These are phyloP conservation scores for Polypedilum vanderplanki DNA, from an alignment of 1,140 invertebrate genomes.

Conservation along the genomic window DNA sequence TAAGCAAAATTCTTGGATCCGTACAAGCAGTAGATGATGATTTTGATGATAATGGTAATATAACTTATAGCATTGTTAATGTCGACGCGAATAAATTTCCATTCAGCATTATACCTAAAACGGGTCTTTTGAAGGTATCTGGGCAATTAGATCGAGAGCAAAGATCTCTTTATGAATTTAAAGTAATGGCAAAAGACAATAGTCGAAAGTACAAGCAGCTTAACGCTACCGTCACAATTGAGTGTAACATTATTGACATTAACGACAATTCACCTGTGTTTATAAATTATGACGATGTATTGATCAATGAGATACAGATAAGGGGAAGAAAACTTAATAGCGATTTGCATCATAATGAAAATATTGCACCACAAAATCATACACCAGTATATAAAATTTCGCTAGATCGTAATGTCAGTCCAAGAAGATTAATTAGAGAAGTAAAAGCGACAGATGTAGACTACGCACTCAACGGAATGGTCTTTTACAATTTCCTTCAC, in stretches of 20 bases:
- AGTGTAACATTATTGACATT: conserved; percentile 70
- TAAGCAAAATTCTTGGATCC: conserved; percentile 60
- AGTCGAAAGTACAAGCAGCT: conserved; percentile 52
- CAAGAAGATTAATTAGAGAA: conserved; percentile 60
- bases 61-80: conserved; percentile 62
- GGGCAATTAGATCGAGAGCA: conserved; percentile 73
- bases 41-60: conserved; percentile 65
- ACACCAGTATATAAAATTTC: conserved; percentile 62
- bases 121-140: conserved; percentile 65
- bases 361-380: conserved; percentile 35
- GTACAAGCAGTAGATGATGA: conserved; percentile 71
- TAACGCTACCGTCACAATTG: conserved; percentile 64
- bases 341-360: conserved; percentile 35
- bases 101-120: conserved; percentile 65
- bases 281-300: conserved; percentile 59
- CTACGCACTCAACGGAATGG: conserved; percentile 70
- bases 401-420: conserved; percentile 58
- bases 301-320: conserved; percentile 32
- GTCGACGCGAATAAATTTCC: conserved; percentile 53
- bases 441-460: conserved; percentile 80
- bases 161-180: conserved; percentile 61
- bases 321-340: conserved; percentile 30
- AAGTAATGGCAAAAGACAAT: conserved; percentile 68
- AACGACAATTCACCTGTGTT: conserved; percentile 72
- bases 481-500: conserved; percentile 61